Conservation (phyloP, 2,113 vertebrate genomes). For the Ceuthmochares aereus region DNA sequence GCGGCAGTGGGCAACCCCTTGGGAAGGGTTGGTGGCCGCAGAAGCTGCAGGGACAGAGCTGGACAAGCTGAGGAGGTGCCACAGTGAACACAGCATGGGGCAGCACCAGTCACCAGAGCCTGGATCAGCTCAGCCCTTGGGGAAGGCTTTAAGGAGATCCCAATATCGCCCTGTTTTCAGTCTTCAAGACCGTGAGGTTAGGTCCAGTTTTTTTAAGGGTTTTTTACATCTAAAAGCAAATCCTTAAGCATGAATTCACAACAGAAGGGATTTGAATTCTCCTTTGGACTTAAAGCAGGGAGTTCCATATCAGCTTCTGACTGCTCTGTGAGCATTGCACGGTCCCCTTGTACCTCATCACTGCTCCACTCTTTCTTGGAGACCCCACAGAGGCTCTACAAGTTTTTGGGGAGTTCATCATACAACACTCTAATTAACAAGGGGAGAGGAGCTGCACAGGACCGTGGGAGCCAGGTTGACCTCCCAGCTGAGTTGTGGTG, state of each 20-base stretch:
- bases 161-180: not conserved
- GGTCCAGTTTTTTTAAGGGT: not conserved
- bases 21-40: not conserved
- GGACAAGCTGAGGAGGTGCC: not conserved
- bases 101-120: not conserved
- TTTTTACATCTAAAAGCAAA: not conserved
- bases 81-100: accelerated
- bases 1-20: accelerated
- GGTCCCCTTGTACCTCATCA: too few species aligned
- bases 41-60: not conserved
- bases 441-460: not conserved
- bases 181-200: accelerated
- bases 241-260: accelerated
- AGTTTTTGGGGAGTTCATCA: not conserved
- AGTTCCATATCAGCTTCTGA: not conserved
- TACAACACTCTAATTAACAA: accelerated
- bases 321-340: accelerated
- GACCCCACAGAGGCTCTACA: not conserved
- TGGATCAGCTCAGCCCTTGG: not conserved
- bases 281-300: not conserved
- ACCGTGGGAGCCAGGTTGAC: not conserved
- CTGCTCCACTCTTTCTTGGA: not conserved
- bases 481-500: not conserved
- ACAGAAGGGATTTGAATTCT: not conserved
- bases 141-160: not conserved